These are phyloP conservation scores for Gasteruption jaculator DNA, from an alignment of 2,888 invertebrate genomes.

Conservation along the genomic window DNA sequence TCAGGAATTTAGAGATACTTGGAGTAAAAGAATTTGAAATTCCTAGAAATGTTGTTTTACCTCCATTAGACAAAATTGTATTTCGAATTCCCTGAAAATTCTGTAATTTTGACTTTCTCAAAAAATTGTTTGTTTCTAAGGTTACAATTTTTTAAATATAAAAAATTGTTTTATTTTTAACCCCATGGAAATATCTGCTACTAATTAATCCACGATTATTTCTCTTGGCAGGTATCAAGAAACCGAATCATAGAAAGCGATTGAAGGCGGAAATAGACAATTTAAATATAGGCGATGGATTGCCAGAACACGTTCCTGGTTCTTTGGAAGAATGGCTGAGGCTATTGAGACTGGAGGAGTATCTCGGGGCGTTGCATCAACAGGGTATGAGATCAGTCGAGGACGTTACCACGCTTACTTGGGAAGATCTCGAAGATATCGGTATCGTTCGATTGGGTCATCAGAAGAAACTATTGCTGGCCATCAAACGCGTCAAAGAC, in stretches of 20 bases:
- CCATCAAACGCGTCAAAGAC: constrained; percentile 94
- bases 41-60: too few species aligned
- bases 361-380: constrained; percentile 81
- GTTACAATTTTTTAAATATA: too few species aligned
- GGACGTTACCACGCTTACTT: constrained; percentile 90
- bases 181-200: too few species aligned
- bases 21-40: too few species aligned
- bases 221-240: constrained; percentile 76
- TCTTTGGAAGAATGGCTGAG: constrained; percentile 94
- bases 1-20: too few species aligned
- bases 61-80: too few species aligned
- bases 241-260: constrained; percentile 93
- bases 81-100: too few species aligned
- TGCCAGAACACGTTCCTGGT: constrained; percentile 92
- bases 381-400: constrained; percentile 94
- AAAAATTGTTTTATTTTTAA: too few species aligned
- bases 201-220: too few species aligned
- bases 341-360: constrained; percentile 86
- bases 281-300: constrained; percentile 87
- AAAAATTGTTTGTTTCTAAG: too few species aligned
- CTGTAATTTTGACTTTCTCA: too few species aligned
- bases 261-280: constrained; percentile 95
- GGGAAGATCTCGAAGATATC: constrained; percentile 99
- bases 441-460: constrained; percentile 91
- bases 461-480: constrained; percentile 96